Conservation (phyloP, 2,797 vertebrate species). For the Micromesistius poutassou region DNA sequence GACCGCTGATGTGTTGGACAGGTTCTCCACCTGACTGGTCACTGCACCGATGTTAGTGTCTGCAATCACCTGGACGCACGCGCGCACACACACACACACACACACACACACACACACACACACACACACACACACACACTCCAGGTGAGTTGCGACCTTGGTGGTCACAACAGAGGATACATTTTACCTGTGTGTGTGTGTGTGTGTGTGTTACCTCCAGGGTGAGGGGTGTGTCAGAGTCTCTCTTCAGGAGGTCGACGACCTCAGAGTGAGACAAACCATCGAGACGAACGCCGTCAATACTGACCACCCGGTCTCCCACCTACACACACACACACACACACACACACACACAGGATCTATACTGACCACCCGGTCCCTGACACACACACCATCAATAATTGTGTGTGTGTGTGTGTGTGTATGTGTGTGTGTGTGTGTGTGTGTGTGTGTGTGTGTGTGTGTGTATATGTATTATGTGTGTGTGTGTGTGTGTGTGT, state of each 20-base stretch:
- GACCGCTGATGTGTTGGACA: conserved; percentile 73
- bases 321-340: conserved; percentile 72
- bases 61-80: conserved; percentile 79
- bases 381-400: conserved; percentile 58
- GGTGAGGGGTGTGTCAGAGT: conserved; percentile 64
- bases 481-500: too few species aligned
- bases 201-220: conserved; percentile 79
- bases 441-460: too few species aligned
- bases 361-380: conserved; percentile 95
- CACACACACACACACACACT: conserved; percentile 26
- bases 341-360: conserved; percentile 63
- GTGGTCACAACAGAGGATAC: background rate
- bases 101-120: conserved; percentile 28
- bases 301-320: conserved; percentile 92
- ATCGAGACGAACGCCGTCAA: conserved; percentile 86
- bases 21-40: conserved; percentile 85
- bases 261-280: conserved; percentile 85
- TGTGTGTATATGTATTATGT: too few species aligned
- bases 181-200: background rate
- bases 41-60: conserved; percentile 94
- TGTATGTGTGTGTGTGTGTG: too few species aligned
- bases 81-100: conserved; percentile 13
- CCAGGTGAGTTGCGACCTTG: background rate
- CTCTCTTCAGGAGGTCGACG: conserved; percentile 87
- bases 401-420: too few species aligned